phyloP scores from a whole-genome alignment of 2,113 vertebrate species.

The Sphyrna mokarran region DNA sequence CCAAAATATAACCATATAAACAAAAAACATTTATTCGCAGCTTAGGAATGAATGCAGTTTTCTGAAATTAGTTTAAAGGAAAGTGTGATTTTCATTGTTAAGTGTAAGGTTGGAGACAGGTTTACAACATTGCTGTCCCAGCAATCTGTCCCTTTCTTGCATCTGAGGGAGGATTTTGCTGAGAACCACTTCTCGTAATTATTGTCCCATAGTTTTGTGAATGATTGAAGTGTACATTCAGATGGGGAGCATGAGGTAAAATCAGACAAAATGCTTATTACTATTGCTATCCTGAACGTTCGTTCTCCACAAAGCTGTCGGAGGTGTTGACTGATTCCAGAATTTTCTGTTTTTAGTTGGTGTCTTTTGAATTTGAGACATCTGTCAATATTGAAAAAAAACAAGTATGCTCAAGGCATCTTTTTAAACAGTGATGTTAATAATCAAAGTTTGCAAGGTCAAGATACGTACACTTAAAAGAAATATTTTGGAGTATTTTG shows the following conservation, averaged over 20 bases:
- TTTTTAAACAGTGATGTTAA: neutral
- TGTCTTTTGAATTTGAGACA: neutral
- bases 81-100: neutral
- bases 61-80: neutral
- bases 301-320: neutral
- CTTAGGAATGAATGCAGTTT: neutral
- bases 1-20: neutral
- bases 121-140: neutral
- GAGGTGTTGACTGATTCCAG: neutral
- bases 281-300: neutral
- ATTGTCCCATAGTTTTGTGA: neutral
- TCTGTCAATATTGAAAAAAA: neutral
- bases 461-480: neutral
- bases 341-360: neutral
- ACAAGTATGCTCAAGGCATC: neutral
- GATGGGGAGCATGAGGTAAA: neutral
- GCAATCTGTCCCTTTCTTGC: neutral
- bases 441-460: neutral
- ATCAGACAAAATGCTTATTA: neutral
- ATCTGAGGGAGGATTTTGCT: neutral
- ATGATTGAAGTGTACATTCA: neutral
- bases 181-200: neutral
- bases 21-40: neutral
- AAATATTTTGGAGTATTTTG: neutral
- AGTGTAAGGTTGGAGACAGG: neutral